Conservation (phyloP, 2,888 invertebrate species). For the Keiferia lycopersicella region DNA sequence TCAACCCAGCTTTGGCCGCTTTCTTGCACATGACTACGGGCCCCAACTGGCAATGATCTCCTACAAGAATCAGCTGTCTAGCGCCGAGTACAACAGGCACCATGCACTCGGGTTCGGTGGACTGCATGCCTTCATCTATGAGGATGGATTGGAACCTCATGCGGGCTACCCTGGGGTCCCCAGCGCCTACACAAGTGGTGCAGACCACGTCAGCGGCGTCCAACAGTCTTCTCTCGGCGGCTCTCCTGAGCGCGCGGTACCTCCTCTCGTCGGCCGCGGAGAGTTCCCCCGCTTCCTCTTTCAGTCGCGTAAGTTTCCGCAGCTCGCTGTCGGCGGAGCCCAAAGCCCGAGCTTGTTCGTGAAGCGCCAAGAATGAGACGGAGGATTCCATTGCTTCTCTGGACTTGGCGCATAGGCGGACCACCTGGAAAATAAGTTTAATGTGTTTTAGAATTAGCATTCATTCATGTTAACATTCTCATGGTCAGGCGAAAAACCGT, state of each 20-base stretch:
- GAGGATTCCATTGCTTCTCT: conserved; percentile 99
- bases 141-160: conserved; percentile 98
- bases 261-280: conserved; percentile 97
- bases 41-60: conserved; percentile 99
- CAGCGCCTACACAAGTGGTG: conserved; percentile 99
- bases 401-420: conserved; percentile 98
- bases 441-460: background rate
- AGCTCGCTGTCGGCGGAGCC: conserved; percentile 94
- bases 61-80: conserved; percentile 97
- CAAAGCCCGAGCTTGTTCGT: conserved; percentile 98
- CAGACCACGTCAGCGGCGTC: conserved; percentile 99
- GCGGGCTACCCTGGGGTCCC: conserved; percentile 95
- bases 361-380: conserved; percentile 97
- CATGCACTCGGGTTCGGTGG: conserved; percentile 99
- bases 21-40: conserved; percentile 99
- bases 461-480: too few relatives aligned
- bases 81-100: conserved; percentile 99
- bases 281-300: conserved; percentile 99
- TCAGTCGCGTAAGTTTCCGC: conserved; percentile 96
- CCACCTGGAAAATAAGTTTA: conserved; percentile 67
- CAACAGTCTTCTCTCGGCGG: conserved; percentile 93
- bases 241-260: conserved; percentile 93
- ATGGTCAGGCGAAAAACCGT: too few relatives aligned
- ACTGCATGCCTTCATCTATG: conserved; percentile 98
- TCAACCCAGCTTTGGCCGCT: conserved; percentile 97